Evolutionary conservation across 2,888 invertebrate species (phyloP), one percentile per base, ranked within the genome.

Genomic region (Eulithis prunata): DNA sequence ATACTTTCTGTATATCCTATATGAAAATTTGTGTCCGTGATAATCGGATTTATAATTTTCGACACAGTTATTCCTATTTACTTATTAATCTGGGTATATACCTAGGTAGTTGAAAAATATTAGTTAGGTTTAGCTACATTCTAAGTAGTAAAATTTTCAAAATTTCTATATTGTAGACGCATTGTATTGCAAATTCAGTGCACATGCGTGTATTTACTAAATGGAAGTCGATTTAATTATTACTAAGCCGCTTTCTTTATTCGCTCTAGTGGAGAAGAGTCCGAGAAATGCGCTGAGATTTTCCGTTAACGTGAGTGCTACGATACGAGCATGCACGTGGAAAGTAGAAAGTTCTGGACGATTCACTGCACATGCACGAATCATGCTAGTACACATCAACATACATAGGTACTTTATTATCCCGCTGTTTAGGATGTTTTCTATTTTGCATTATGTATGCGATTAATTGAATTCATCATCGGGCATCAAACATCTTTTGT

Each of bases 261-360:
- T 79, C 86, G 90, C 88, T 91, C 90, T 86, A 89, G 82, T 90
- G 87, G 82, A 87, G 86, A 87, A 72, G 80, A 87, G 86, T 86
- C 83, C 81, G 79, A 87, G 88, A 89, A 89, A 91, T 86, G 85
- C 85, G 85, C 86, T 81, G 80, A 89, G 91, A 90, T 90, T 91
- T 90, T 90, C 91, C 88, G 87, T 88, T 87, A 89, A 87, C 87
- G 83, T 81, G 82, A 80, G 81, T 82, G 85, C 88, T 85, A 81
- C 81, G 80, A 81, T 85, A 81, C 81, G 80, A 81, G 76, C 82
- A 83, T 80, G 84, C 81, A 81, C 83, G 83, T 89, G 86, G 91
- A 93, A 93, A 92, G 92, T 93, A 88, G 92, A 93, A 93, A 93
- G 92, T 90, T 85, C 80, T 85, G 82, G 86, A 84, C 91, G 88